phyloP scores from a whole-genome alignment of 2,797 vertebrate species.

The Spheniscus humboldti region DNA sequence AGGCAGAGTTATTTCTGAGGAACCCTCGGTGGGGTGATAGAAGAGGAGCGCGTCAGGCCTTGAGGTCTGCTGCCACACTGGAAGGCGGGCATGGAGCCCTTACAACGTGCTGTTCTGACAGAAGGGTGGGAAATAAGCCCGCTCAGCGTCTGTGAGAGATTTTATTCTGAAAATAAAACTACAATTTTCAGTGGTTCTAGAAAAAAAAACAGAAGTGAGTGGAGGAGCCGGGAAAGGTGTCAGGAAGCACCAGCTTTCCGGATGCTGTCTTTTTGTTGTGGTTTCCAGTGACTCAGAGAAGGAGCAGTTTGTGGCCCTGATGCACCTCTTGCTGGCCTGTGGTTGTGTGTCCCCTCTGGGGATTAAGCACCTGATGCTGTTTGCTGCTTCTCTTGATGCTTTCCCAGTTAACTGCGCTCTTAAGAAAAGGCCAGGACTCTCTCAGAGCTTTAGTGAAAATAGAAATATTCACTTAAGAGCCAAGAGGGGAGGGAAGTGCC shows the following conservation, averaged over 20 bases:
- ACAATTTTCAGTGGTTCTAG: neutral
- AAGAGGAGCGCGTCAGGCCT: neutral
- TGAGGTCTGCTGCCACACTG: neutral
- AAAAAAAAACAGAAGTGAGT: neutral
- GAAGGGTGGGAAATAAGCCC: neutral
- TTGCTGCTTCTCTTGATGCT: neutral
- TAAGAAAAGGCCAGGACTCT: neutral
- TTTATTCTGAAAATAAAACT: neutral
- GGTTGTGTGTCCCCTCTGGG: neutral
- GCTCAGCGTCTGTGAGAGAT: neutral
- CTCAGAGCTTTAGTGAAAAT: neutral
- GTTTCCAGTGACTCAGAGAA: conserved; percentile 24
- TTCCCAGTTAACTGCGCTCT: neutral
- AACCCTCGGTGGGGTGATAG: neutral
- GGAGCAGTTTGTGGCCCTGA: conserved; percentile 10
- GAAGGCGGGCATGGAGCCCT: neutral
- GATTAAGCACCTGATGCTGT: neutral
- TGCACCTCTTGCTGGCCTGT: neutral
- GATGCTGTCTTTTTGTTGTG: conserved; percentile 10
- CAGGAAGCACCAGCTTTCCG: neutral
- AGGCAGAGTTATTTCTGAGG: neutral
- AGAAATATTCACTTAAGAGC: neutral
- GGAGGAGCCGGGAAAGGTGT: neutral
- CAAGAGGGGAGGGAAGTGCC: neutral
- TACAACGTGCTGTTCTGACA: rapidly evolving